Evolutionary conservation across 2,888 invertebrate species (phyloP).

Genomic region (Philaethria dido): DNA sequence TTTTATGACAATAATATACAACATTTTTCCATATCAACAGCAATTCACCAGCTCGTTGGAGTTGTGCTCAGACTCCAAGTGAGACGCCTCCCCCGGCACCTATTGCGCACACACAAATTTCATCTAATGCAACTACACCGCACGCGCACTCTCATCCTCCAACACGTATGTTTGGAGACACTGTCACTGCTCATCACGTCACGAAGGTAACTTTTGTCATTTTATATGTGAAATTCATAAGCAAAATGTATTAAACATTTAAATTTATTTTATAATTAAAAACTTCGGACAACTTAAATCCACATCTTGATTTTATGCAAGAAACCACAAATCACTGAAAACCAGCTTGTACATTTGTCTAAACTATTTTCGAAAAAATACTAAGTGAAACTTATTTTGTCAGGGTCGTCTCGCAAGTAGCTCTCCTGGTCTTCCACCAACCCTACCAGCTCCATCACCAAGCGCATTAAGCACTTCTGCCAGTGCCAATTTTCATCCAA

Average conservation of each 20-base stretch:
- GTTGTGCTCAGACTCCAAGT: constrained; percentile 70
- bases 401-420: constrained; percentile 75
- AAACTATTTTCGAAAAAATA: not conserved
- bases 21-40: constrained; percentile 45
- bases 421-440: constrained; percentile 88
- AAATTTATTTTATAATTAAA: no score
- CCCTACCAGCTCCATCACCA: constrained; percentile 88
- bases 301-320: not conserved
- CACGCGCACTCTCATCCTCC: constrained; percentile 81
- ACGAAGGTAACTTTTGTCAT: constrained; percentile 60
- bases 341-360: not conserved
- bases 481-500: constrained; percentile 84
- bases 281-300: no score
- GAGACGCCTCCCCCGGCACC: constrained; percentile 77
- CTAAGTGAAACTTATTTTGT: constrained; percentile 25
- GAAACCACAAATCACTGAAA: not conserved
- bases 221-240: not conserved
- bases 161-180: constrained; percentile 90
- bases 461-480: constrained; percentile 85
- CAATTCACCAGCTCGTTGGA: constrained; percentile 78
- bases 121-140: constrained; percentile 62
- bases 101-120: constrained; percentile 69
- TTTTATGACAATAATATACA: not conserved
- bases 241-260: no score
- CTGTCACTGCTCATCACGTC: constrained; percentile 79